Base-by-base conservation (phyloP, 2,797 vertebrate species). In the Sandelia bainsii region DNA sequence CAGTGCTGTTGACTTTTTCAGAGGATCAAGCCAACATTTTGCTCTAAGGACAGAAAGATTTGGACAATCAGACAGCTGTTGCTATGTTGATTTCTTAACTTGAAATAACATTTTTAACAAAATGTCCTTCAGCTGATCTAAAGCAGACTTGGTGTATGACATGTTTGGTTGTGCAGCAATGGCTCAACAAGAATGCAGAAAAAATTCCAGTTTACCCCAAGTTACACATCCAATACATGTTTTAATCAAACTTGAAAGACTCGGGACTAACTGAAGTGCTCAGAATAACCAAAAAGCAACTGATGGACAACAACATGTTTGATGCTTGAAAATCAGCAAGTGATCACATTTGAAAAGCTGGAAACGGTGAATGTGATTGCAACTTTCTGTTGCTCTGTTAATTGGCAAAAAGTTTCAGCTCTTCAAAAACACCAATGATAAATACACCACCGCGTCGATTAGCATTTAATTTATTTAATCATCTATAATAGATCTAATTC, bases 101-200 rank as follows among this genome's bases (percentile, higher is more conserved):
- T 25, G 25, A 25, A 56, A 65, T 32, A 39, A 57, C 63, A 58
- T 62, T 59, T 71, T 53, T 39, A 1, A 57, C 65, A 34, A 34
- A 4, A 34, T 34, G 32, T 9, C 6, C 3, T 7, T 27, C 22
- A 25, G 14, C 67, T 79, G 71, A 79, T 72, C 16, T 52, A 3
- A 61, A 48, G 12, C 62, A 64, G 70, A 49, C 50, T 19, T 10
- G 19, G 14, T 34, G 19, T 20, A 5, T 63, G 44, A 45, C 29
- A n/a, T 74, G 72, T 61, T 72, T 65, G 62, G 62, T 61, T 72
- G 46, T 52, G 51, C n/a, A 20, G 57, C 68, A 80, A 64, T 75
- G 40, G 11, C 23, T 57, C 11, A 10, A 2, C 4, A 32, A 13
- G 56, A 77, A 66, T 29, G 45, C 2, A 13, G 37, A 58, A 5